Evolutionary conservation across 2,888 invertebrate species (phyloP), one percentile per base, ranked within the genome.

Genomic region (Globia sparganii): DNA sequence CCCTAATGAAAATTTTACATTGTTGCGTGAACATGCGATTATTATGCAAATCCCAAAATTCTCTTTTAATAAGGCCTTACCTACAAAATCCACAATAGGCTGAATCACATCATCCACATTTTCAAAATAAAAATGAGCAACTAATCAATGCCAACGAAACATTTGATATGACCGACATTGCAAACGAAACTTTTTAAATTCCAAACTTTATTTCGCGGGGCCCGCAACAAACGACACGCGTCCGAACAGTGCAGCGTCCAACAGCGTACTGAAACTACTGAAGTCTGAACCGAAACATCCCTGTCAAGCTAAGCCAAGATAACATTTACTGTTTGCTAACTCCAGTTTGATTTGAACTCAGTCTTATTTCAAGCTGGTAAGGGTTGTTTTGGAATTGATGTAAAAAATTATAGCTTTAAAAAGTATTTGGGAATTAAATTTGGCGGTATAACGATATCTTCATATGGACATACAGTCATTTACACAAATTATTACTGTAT

Each of bases 381-480:
- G 53, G 43, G 11, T 43, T 9, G 46, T 61, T 75, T 86, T 85
- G 18, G 64, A 18, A 77, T 61, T n/a, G 31, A 15, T 21, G 67
- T 13, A 43, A 43, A 13, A 13, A 13, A 13, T 13, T 43, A 43
- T 43, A 43, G 13, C 13, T 13, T 43, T 43, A 43, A 13, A 43
- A 43, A 43, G 18, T 61, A 81, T 61, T 87, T 87, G 72, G 86
- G 64, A 18, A 43, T 76, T 53, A 58, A 82, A 85, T 86, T 88
- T 86, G 74, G 83, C 67, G 80, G 75, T 73, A 74, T 84, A 82
- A 81, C 71, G 78, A 77, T 77, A 78, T 83, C 78, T 86, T 82
- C 37, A 65, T 87, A 85, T 82, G 87, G 84, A 79, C 86, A 87
- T 87, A 90, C 80, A 89, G 90, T 92, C n/a, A n/a, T n/a, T n/a